Evolutionary conservation across 2,113 vertebrate genomes (phyloP).

Genomic region (Brachyhypopomus gauderio): DNA sequence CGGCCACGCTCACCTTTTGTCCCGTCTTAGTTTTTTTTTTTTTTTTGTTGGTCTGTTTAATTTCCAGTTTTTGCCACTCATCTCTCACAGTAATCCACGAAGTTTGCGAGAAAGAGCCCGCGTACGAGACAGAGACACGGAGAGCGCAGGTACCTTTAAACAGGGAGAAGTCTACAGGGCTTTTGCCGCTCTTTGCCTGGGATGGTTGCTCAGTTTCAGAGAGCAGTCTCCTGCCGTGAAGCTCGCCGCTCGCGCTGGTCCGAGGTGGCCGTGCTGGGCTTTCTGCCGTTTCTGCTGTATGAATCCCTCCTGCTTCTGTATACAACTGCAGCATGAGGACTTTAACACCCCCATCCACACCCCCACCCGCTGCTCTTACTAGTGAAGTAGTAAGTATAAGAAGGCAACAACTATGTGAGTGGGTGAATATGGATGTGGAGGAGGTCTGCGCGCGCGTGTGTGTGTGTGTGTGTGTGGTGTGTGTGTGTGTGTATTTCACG

Average conservation of each 20-base stretch:
- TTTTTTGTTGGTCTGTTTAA: constrained; percentile 44
- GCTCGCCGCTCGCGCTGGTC: constrained; percentile 34
- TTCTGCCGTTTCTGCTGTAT: constrained; percentile 51
- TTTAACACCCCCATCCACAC: constrained; percentile 41
- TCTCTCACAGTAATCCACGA: constrained; percentile 53
- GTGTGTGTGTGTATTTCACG: constrained; percentile 40
- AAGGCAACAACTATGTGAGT: constrained; percentile 59
- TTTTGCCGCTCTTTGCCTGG: constrained; percentile 29
- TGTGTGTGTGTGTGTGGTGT: constrained; percentile 58
- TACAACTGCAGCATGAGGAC: constrained; percentile 57
- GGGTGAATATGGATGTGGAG: constrained; percentile 59
- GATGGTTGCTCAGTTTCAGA: constrained; percentile 32
- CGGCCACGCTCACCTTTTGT: constrained; percentile 70
- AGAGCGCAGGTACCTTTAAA: constrained; percentile 20
- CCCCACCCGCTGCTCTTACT: constrained; percentile 43
- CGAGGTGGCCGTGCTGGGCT: constrained; percentile 32
- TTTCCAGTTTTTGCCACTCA: constrained; percentile 12
- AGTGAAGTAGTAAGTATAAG: constrained; percentile 66
- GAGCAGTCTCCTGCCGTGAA: constrained; percentile 16
- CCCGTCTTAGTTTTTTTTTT: constrained; percentile 45
- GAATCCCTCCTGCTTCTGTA: constrained; percentile 50
- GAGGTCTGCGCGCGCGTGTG: constrained; percentile 47
- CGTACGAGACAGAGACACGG: background rate
- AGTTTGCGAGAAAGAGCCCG: constrained; percentile 22
- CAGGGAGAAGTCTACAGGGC: constrained; percentile 22